A percentile compares a stretch with the other conserved stretches of the same genome.
Evolutionary conservation across 1,140 invertebrate species (phyloP).

Genomic region (Formica exsecta): DNA sequence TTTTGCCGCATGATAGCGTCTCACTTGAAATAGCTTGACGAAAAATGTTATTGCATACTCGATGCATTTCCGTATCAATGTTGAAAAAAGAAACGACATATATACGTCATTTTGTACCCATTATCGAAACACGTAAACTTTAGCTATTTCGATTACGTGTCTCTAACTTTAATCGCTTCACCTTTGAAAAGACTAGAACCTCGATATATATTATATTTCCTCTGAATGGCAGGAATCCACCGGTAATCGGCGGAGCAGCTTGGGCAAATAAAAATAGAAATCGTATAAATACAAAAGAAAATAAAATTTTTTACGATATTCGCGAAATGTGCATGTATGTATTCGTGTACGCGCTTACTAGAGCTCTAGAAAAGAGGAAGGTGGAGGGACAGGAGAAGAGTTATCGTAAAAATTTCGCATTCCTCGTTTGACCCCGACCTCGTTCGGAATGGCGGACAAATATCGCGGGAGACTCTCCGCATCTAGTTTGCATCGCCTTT

Average conservation of each 20-base stretch:
- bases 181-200: constrained; percentile 6
- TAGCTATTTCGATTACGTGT: neutral
- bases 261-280: constrained; percentile 26
- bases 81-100: neutral
- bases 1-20: neutral
- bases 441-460: constrained; percentile 42
- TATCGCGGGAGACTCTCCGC: constrained; percentile 29
- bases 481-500: constrained; percentile 57
- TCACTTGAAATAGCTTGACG: neutral
- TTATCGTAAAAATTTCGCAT: constrained; percentile 39
- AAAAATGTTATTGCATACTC: neutral
- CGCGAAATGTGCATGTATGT: neutral
- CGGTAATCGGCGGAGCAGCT: neutral
- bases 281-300: neutral
- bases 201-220: neutral
- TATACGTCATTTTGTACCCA: neutral
- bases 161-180: constrained; percentile 4
- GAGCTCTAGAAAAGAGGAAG: neutral
- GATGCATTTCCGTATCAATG: neutral
- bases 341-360: neutral
- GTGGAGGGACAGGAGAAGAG: neutral
- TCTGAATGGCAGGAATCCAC: neutral
- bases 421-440: constrained; percentile 43
- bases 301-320: neutral
- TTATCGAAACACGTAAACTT: neutral